Conservation (phyloP, 2,888 invertebrate species). For the Phengaris arion region DNA sequence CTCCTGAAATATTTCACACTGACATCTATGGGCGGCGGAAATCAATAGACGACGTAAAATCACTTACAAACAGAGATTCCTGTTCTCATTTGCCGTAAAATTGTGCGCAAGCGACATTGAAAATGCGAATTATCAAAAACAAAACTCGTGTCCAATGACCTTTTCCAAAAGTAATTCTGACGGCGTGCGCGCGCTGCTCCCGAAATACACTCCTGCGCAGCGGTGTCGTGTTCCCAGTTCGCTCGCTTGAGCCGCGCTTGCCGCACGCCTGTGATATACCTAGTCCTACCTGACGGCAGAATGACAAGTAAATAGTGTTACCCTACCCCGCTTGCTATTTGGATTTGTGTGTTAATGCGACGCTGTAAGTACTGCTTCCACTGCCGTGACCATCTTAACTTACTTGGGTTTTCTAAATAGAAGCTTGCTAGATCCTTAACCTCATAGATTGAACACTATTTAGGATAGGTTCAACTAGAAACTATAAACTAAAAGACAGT, state of each 20-base stretch:
- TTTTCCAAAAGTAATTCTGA: conserved; percentile 75
- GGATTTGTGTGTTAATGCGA: conserved; percentile 60
- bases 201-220: conserved; percentile 64
- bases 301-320: conserved; percentile 65
- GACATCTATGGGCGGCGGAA: too few relatives aligned
- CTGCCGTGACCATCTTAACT: neutral
- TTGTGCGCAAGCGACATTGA: conserved; percentile 36
- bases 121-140: conserved; percentile 44
- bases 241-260: conserved; percentile 55
- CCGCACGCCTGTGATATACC: conserved; percentile 67
- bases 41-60: too few relatives aligned
- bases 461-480: too few relatives aligned
- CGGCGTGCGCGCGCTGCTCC: conserved; percentile 61
- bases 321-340: conserved; percentile 42
- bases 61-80: too few relatives aligned
- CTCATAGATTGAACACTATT: too few relatives aligned
- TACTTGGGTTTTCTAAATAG: too few relatives aligned
- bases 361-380: conserved; percentile 67
- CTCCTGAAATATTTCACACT: too few relatives aligned
- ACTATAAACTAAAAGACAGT: neutral
- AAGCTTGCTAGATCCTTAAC: too few relatives aligned
- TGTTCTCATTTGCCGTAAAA: neutral
- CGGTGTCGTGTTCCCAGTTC: conserved; percentile 71
- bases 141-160: conserved; percentile 73
- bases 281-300: conserved; percentile 59